Evolutionary conservation across 2,888 invertebrate genomes (phyloP), one percentile per base, ranked within the genome.

Genomic region (Congeria kusceri): DNA sequence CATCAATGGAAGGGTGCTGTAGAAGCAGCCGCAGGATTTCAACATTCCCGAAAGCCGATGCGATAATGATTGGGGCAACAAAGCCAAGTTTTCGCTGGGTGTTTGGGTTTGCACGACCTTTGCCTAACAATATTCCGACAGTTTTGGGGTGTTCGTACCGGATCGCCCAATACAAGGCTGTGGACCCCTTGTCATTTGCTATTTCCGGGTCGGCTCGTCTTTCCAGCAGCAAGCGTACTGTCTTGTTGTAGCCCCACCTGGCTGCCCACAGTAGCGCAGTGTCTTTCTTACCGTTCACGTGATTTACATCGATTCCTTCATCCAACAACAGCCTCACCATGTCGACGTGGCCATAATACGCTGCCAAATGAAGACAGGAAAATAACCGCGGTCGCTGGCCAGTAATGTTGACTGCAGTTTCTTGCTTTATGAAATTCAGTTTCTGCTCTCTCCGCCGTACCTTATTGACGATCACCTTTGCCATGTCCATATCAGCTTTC

Each of bases 81-180:
- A 92, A 80, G 0, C 92, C 92, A 4, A 92, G 79, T 61, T 91
- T 91, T 76, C 90, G 73, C 15, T 80, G 81, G 28, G 87, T 87
- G 67, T 89, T 87, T 13, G 92, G 87, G 62, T 91, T 75, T 5
- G 90, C 92, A 32, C 80, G 74, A 3, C 89, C 91, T 66, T 89
- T 86, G 23, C 68, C 75, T 18, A 88, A 78, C 18, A 92, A 80
- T 3, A 90, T 39, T n/a, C 83, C 39, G 0, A 91, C 91, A 18
- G 90, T 84, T 32, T 86, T 80, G 0, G 84, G 53, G 68, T 86
- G 88, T 0, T 89, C 89, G 73, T 92, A 92, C 18, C 92, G 72
- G 5, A 91, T 88, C 7, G 92, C 92, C 92, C 92, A 92, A 72
- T 92, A 88, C 23, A 92, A 84, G 4, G 92, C 90, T 0, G 91